phyloP scores from a whole-genome alignment of 2,797 vertebrate species.

The Thalassophryne amazonica region DNA sequence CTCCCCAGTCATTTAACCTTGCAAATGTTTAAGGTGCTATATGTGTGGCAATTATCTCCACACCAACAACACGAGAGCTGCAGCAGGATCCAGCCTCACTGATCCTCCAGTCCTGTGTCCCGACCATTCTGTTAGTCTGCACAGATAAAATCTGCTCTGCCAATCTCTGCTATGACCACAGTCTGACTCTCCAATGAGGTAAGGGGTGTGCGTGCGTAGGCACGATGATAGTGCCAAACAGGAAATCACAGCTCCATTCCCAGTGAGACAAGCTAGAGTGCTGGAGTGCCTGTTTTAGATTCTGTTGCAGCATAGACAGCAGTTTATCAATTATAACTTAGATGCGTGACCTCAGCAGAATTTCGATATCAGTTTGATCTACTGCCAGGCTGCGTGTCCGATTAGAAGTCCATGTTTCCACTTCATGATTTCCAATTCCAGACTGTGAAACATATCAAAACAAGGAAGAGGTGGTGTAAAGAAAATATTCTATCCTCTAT shows the following conservation, averaged over 20 bases:
- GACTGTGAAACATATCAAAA: conserved; percentile 5
- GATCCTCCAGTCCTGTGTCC: too few species aligned
- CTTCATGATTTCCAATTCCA: conserved; percentile 8
- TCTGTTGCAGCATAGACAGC: neutral
- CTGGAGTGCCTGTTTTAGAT: conserved; percentile 3
- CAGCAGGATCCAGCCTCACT: too few species aligned
- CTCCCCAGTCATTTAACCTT: too few species aligned
- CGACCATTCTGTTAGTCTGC: too few species aligned
- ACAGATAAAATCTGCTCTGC: too few species aligned
- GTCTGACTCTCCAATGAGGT: neutral
- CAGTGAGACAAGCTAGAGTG: conserved; percentile 7
- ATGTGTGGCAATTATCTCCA: too few species aligned
- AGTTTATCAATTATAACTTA: conserved; percentile 20
- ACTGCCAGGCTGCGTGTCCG: too few species aligned
- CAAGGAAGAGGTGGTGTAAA: neutral
- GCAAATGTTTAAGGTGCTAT: too few species aligned
- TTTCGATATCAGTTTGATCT: conserved; percentile 9
- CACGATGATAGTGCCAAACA: conserved; percentile 18
- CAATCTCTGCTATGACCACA: too few species aligned
- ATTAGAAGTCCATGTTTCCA: neutral
- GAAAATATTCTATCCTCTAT: neutral
- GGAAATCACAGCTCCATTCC: conserved; percentile 25
- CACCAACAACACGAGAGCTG: too few species aligned
- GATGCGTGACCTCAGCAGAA: conserved; percentile 2
- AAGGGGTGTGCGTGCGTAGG: conserved; percentile 16